Evolutionary conservation across 35 echinoderm and acorn worm species (phyloP), one percentile per base, ranked within the genome.

Genomic region (Hemicentrotus pulcherrimus): DNA sequence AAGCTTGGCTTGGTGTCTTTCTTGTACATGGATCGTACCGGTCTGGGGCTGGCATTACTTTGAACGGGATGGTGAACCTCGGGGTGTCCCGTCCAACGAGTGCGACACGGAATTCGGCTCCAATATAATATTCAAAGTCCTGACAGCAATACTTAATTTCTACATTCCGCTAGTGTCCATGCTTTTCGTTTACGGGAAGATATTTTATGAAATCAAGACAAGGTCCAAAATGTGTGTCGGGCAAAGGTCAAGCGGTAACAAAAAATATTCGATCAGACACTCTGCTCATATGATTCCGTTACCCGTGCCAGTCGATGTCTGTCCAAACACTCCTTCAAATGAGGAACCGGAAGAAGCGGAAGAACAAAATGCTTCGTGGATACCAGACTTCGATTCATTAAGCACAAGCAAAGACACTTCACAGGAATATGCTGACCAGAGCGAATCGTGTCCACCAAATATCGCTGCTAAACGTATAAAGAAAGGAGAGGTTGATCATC

Each of bases 131-230:
- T 98, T 99, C 59, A 99, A 99, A 88, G 95, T 99, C 9, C 88
- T 97, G 5, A 99, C 98, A 48, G 98, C 97, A 78, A 95, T 97
- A 24, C 91, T 96, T 24, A 99, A 99, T 97, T 99, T 99, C 48
- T 99, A 99, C 94, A 92, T 97, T 86, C 98, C 98, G n/a, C 85
- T 99, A 65, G 70, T 94, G 11, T 55, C 95, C 46, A 97, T 99
- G 98, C 35, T 98, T 30, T 89, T 95, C 47, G 65, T 99, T 46
- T 99, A 99, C 86, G 94, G 96, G 8, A 97, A 97, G 47, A 99
- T 99, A 45, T 99, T 95, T 48, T 95, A 96, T 46, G 96, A 99
- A 88, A 99, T 99, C 48, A 89, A 95, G 85, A 96, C 95, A 86
- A 90, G 98, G 3, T 97, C 97, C 8, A 92, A 97, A 41, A 95